Percentiles rank a stretch among this genome's conserved stretches.
These are phyloP conservation scores for Tachysurus vachellii DNA, from an alignment of 2,113 vertebrate species.

Conservation along the genomic window DNA sequence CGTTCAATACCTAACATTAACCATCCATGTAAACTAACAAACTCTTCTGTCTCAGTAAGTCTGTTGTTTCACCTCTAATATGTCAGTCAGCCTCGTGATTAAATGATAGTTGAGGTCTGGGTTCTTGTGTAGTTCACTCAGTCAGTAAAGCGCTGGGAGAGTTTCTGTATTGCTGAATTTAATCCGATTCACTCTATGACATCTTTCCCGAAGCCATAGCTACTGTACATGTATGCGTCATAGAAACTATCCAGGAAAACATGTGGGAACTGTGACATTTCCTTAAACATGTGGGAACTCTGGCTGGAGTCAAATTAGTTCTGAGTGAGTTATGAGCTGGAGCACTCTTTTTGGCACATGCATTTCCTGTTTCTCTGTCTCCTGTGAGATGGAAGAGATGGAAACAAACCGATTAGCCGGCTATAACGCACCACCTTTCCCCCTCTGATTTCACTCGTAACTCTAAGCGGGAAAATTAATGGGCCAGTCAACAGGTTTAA, in stretches of 20 bases:
- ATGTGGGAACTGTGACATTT: not conserved
- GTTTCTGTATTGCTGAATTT: not conserved
- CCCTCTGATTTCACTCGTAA: slow-evolving; percentile 34
- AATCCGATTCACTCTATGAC: not conserved
- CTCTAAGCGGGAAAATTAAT: slow-evolving; percentile 71
- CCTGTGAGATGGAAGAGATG: not conserved
- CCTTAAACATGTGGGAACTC: not conserved
- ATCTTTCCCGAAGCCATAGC: not conserved
- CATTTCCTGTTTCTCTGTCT: not conserved
- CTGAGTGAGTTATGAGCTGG: not conserved
- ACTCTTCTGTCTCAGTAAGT: not conserved
- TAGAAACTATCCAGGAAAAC: not conserved
- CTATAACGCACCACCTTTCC: slow-evolving; percentile 42
- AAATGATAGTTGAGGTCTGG: not conserved
- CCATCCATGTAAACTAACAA: not conserved
- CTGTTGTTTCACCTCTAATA: not conserved
- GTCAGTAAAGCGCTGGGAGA: not conserved
- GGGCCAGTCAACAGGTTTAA: slow-evolving; percentile 73
- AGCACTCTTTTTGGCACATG: not conserved
- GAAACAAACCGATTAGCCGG: slow-evolving; percentile 14
- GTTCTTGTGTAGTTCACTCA: not conserved
- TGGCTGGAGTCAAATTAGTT: not conserved
- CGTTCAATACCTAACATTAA: not conserved
- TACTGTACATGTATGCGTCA: not conserved
- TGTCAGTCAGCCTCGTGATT: not conserved